phyloP scores from a whole-genome alignment of 2,113 vertebrate species.

The Elephas maximus region DNA sequence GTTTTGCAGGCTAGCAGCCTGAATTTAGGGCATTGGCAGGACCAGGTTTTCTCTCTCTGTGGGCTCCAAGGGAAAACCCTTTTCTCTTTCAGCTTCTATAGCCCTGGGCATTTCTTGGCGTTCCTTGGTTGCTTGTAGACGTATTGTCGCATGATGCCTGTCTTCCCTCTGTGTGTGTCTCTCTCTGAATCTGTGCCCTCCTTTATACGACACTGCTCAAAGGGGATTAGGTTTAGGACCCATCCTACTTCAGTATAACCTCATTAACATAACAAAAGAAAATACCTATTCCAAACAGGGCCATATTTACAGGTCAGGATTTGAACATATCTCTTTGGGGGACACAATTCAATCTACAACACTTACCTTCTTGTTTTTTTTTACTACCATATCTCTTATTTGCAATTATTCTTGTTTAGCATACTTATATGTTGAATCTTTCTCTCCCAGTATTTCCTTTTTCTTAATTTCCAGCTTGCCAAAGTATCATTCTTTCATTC shows the following conservation, averaged over 20 bases:
- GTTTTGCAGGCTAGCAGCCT: too few relatives aligned
- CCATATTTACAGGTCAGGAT: background rate
- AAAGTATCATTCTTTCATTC: constrained; percentile 1
- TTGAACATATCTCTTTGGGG: background rate
- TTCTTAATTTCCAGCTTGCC: background rate
- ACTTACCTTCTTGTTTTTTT: background rate
- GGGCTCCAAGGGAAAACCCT: too few relatives aligned
- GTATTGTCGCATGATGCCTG: background rate
- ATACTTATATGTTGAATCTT: background rate
- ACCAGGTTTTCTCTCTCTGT: too few relatives aligned
- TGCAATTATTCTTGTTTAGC: background rate
- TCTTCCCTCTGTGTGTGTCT: background rate
- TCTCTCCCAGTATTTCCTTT: background rate
- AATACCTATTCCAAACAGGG: background rate
- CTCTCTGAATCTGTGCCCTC: background rate
- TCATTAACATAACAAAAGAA: background rate
- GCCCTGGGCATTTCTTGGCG: background rate
- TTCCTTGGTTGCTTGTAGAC: background rate
- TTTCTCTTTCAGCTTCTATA: background rate
- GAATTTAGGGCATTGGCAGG: too few relatives aligned
- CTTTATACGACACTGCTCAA: background rate
- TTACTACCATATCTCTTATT: background rate
- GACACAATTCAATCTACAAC: background rate
- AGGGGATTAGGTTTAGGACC: background rate
- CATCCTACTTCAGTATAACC: background rate